phyloP scores from a whole-genome alignment of 2,888 invertebrate species.

The Carcina quercana region DNA sequence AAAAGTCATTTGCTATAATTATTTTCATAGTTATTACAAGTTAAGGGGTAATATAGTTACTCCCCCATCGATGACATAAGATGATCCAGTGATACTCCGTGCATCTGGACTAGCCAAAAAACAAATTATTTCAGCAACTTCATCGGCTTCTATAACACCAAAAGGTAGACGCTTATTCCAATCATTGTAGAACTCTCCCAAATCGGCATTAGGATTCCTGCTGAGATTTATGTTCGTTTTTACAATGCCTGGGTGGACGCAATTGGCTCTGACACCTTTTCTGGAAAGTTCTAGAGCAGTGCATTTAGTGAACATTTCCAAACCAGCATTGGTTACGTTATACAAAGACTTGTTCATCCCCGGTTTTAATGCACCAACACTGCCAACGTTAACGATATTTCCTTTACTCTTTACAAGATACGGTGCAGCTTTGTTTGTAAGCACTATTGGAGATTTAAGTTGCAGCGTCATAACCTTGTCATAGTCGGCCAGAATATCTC shows the following conservation, averaged over 20 bases:
- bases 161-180: neutral
- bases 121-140: conserved; percentile 4
- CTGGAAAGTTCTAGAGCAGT: no score
- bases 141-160: conserved; percentile 1
- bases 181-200: neutral
- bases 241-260: no score
- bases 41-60: no score
- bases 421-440: conserved; percentile 86
- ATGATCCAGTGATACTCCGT: conserved; percentile 5
- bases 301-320: no score
- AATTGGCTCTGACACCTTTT: no score
- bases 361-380: no score
- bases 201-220: neutral
- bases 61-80: conserved; percentile 1
- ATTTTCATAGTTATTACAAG: no score
- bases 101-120: conserved; percentile 4
- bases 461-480: conserved; percentile 89
- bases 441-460: conserved; percentile 80
- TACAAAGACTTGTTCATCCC: no score
- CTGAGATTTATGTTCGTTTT: no score
- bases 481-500: conserved; percentile 84
- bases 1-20: no score
- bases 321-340: no score
- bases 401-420: conserved; percentile 84
- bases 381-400: conserved; percentile 90